phyloP scores from a whole-genome alignment of 2,888 invertebrate genomes.

The Quadroppia sp. region DNA sequence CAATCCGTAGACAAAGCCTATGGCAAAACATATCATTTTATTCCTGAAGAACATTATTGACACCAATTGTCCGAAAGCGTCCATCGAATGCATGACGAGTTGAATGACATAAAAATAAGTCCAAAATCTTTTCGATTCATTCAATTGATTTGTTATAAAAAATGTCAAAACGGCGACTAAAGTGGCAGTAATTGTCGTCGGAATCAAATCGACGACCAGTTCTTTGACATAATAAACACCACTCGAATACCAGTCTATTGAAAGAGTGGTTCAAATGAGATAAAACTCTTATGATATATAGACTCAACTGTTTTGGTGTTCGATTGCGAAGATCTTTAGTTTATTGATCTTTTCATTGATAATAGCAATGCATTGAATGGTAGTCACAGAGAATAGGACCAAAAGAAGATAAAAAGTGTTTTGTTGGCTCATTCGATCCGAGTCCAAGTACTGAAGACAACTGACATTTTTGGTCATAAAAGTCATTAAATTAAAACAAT shows the following conservation, averaged over 20 bases:
- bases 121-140: not conserved
- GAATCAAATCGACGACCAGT: not conserved
- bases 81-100: not conserved
- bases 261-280: not conserved
- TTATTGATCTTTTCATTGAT: not conserved
- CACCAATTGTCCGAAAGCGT: not conserved
- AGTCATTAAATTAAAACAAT: too few species aligned
- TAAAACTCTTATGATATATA: not conserved
- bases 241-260: not conserved
- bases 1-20: too few species aligned
- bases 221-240: not conserved
- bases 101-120: not conserved
- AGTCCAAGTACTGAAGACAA: too few species aligned
- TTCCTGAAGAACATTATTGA: not conserved
- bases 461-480: too few species aligned
- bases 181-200: not conserved
- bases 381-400: too few species aligned
- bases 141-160: not conserved
- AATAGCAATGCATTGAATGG: not conserved
- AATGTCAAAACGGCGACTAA: not conserved
- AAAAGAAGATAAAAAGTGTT: too few species aligned
- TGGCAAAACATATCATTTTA: not conserved
- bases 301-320: conserved; percentile 4
- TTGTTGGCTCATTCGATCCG: too few species aligned
- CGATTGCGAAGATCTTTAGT: not conserved